Evolutionary conservation across 2,888 invertebrate species (phyloP), one percentile per base, ranked within the genome.

Genomic region (Hyalella azteca): DNA sequence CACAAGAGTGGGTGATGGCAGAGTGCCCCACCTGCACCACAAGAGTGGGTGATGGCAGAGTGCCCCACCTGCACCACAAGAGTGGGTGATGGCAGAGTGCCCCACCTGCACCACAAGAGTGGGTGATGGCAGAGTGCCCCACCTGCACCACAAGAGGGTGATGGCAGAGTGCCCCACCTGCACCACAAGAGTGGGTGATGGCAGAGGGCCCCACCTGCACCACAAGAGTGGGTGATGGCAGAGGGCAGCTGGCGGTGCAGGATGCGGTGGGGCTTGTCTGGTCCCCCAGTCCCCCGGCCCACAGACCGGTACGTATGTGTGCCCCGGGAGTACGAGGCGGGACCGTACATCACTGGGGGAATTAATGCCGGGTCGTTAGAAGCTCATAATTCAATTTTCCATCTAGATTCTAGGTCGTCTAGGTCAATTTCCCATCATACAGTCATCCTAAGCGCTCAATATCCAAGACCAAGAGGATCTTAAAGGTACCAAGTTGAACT

Each of bases 281-380:
- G n/a, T n/a, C n/a, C 26, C 22, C 26, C 13, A 26, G 54, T 54
- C 54, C 26, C 19, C n/a, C 45, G 45, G 36, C 19, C 19, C 66
- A 36, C 66, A 3, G 66, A 36, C 39, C 36, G 22, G 66, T 4
- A 7, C 66, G 15, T 15, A 11, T 45, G 36, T n/a, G 11, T 66
- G 32, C 39, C 19, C 15, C 66, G 11, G 5, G 66, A 3, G 66
- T 32, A 13, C n/a, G 11, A 32, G 19, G 9, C 39, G 5, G 66
- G 66, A 5, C 66, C 66, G 66, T 5, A 36, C 39, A 66, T 66
- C 66, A 66, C 36, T 54, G 54, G n/a, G n/a, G n/a, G n/a, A n/a
- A n/a, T n/a, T n/a, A n/a, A n/a, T n/a, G n/a, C n/a, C n/a, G n/a
- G n/a, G n/a, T n/a, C n/a, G n/a, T n/a, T n/a, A n/a, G n/a, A n/a